Evolutionary conservation across 2,113 vertebrate species (phyloP).

Genomic region (Cranoglanis bouderius): DNA sequence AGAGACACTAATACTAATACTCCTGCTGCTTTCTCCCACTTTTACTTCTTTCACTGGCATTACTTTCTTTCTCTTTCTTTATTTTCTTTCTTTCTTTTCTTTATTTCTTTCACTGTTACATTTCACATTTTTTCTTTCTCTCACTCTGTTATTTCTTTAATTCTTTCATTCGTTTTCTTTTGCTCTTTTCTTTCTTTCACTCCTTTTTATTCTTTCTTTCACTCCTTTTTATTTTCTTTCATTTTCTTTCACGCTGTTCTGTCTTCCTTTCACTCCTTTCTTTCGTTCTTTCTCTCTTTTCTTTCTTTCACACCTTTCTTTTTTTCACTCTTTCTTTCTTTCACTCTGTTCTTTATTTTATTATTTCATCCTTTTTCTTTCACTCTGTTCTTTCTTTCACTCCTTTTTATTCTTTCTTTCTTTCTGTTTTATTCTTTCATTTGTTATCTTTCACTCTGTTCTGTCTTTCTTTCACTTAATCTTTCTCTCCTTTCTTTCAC

Average conservation of each 20-base stretch:
- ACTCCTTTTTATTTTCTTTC: not conserved
- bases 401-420: too few species aligned
- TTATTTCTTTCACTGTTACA: not conserved
- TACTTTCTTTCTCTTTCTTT: not conserved
- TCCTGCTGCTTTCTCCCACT: not conserved
- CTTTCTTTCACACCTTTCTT: too few species aligned
- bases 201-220: not conserved
- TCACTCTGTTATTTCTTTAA: not conserved
- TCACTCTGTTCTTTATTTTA: too few species aligned
- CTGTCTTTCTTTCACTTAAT: too few species aligned
- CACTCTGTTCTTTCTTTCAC: not conserved
- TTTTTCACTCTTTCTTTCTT: too few species aligned
- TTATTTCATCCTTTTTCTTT: too few species aligned
- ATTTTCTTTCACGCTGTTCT: not conserved
- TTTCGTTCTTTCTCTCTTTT: not conserved
- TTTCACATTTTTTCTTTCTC: not conserved
- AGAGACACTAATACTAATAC: not conserved
- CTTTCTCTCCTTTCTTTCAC: too few species aligned
- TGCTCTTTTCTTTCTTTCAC: not conserved
- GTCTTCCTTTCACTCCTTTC: not conserved
- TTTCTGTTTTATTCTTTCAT: too few species aligned
- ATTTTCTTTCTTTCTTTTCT: not conserved
- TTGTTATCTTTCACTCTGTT: too few species aligned
- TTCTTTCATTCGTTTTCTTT: not conserved
- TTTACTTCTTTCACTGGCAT: not conserved